phyloP scores from a whole-genome alignment of 2,888 invertebrate species.

The Acheta domesticus region DNA sequence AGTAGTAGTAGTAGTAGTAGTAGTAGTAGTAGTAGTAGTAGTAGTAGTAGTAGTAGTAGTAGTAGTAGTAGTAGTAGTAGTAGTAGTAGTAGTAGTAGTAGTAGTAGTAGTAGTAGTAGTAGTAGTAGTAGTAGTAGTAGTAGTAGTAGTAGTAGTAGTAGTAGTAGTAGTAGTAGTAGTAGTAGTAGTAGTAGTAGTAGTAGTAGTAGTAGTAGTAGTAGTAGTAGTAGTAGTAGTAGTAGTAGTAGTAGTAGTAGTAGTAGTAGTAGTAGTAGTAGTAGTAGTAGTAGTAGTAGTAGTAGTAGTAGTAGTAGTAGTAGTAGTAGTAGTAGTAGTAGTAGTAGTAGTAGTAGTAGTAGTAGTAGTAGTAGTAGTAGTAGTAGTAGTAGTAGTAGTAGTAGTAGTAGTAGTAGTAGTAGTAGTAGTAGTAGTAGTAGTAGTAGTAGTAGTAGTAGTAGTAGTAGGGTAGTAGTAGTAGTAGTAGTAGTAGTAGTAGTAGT shows the following conservation, averaged over 20 bases:
- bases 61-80: conserved; percentile 20
- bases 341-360: conserved; percentile 19
- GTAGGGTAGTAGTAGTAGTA: no score
- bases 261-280: conserved; percentile 21
- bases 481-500: conserved; percentile 18
- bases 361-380: conserved; percentile 10
- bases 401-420: conserved; percentile 10
- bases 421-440: conserved; percentile 20
- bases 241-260: conserved; percentile 23
- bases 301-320: conserved; percentile 20
- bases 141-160: conserved; percentile 21
- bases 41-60: conserved; percentile 23
- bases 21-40: conserved; percentile 21
- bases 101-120: not conserved
- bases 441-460: conserved; percentile 19
- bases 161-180: conserved; percentile 22
- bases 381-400: conserved; percentile 18
- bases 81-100: conserved; percentile 24
- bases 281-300: conserved; percentile 22
- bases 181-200: conserved; percentile 21
- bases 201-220: conserved; percentile 21
- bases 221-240: conserved; percentile 19
- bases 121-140: conserved; percentile 23
- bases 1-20: conserved; percentile 23
- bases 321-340: conserved; percentile 23